A percentile compares a stretch with the other conserved stretches of the same genome.
phyloP scores from a whole-genome alignment of 1,140 invertebrate genomes.

The Cyclargus thomasi region DNA sequence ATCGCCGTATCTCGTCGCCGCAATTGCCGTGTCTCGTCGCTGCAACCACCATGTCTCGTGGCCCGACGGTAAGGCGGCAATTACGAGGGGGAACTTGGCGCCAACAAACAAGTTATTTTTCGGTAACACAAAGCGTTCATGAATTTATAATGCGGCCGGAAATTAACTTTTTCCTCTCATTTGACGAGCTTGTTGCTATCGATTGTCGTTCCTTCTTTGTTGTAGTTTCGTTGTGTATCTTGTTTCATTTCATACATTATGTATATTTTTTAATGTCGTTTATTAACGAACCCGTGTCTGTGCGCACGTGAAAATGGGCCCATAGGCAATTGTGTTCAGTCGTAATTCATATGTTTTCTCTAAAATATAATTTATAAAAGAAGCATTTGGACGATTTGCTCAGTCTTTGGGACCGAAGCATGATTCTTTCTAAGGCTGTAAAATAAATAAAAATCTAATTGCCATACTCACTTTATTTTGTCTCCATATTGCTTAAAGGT shows the following conservation, averaged over 20 bases:
- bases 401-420: too few species aligned
- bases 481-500: too few species aligned
- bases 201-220: neutral
- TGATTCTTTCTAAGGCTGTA: too few species aligned
- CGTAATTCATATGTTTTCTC: too few species aligned
- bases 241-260: neutral
- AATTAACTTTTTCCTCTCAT: slow-evolving; percentile 60
- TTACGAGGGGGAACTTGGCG: slow-evolving; percentile 23
- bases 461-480: too few species aligned
- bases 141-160: slow-evolving; percentile 61
- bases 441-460: too few species aligned
- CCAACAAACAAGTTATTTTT: slow-evolving; percentile 60
- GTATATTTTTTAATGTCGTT: too few species aligned
- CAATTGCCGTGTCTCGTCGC: slow-evolving; percentile 11
- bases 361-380: too few species aligned
- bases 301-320: too few species aligned
- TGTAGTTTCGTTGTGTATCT: neutral
- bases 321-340: too few species aligned
- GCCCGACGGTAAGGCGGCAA: slow-evolving; percentile 28
- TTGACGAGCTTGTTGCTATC: slow-evolving; percentile 26
- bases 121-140: slow-evolving; percentile 58
- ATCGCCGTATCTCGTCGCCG: neutral
- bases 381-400: too few species aligned
- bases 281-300: too few species aligned
- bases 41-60: neutral